Percentiles rank a stretch among this genome's conserved stretches.
Conservation (phyloP, 2,888 invertebrate species). For the Microchrysa polita region DNA sequence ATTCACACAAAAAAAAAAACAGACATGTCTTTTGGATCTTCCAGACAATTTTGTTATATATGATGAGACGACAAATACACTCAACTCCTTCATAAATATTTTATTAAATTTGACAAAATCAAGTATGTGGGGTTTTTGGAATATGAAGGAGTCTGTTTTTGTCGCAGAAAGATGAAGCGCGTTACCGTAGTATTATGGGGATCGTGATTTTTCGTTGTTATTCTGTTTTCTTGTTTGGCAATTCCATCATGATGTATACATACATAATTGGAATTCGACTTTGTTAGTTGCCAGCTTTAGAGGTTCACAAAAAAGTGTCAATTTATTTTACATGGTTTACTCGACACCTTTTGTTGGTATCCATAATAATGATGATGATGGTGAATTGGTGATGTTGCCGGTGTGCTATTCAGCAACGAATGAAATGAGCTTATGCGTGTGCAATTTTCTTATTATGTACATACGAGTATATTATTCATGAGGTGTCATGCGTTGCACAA, state of each 20-base stretch:
- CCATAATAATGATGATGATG: too few species aligned
- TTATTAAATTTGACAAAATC: constrained; percentile 14
- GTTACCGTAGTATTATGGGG: not conserved
- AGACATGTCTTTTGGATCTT: too few species aligned
- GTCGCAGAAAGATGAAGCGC: constrained; percentile 30
- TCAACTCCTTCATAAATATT: constrained; percentile 42
- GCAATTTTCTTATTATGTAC: constrained; percentile 12
- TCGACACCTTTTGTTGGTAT: not conserved
- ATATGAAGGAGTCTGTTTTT: too few species aligned
- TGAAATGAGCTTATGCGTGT: too few species aligned
- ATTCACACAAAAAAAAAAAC: too few species aligned
- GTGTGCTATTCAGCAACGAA: constrained; percentile 7
- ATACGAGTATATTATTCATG: too few species aligned
- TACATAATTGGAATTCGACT: constrained; percentile 35
- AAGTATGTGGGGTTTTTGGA: constrained; percentile 1
- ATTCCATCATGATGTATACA: constrained; percentile 32
- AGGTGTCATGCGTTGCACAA: constrained; percentile 24
- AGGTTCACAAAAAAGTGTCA: not conserved
- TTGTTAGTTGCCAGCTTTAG: not conserved
- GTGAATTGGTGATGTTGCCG: not conserved
- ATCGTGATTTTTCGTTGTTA: too few species aligned
- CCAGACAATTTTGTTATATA: constrained; percentile 14
- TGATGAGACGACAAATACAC: constrained; percentile 43
- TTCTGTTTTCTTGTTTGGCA: not conserved
- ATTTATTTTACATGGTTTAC: not conserved